Conservation (phyloP, 2,888 invertebrate species). For the Scaptomyza polygonia region DNA sequence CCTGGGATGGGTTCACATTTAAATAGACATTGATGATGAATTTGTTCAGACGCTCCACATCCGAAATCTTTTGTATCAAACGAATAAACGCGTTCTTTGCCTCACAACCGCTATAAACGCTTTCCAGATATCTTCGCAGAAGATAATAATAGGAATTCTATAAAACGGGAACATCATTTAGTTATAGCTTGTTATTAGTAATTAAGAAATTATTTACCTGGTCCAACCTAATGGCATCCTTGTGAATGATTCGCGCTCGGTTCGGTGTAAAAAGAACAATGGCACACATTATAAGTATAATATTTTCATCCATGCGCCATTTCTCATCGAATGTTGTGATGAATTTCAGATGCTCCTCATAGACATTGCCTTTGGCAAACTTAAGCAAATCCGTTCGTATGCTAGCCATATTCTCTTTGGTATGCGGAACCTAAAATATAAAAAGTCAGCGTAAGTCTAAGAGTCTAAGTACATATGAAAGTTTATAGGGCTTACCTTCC, state of each 20-base stretch:
- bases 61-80: constrained; percentile 95
- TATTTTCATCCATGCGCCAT: constrained; percentile 94
- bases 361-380: constrained; percentile 94
- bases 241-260: constrained; percentile 91
- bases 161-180: constrained; percentile 59
- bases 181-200: not conserved
- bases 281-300: constrained; percentile 95
- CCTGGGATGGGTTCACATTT: constrained; percentile 95
- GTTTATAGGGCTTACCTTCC: constrained; percentile 88
- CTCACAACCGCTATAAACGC: constrained; percentile 93
- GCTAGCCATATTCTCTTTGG: constrained; percentile 89
- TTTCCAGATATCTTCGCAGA: constrained; percentile 92
- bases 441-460: not conserved
- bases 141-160: constrained; percentile 96
- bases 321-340: constrained; percentile 93
- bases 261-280: constrained; percentile 95
- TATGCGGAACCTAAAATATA: constrained; percentile 89
- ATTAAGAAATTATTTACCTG: constrained; percentile 86
- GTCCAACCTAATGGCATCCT: constrained; percentile 93
- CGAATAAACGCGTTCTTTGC: constrained; percentile 94
- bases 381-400: constrained; percentile 96
- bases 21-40: constrained; percentile 96
- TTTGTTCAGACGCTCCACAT: constrained; percentile 94
- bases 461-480: not conserved
- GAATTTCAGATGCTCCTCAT: constrained; percentile 93